Conservation (phyloP, 2,888 invertebrate genomes). For the Drosophila affinis region DNA sequence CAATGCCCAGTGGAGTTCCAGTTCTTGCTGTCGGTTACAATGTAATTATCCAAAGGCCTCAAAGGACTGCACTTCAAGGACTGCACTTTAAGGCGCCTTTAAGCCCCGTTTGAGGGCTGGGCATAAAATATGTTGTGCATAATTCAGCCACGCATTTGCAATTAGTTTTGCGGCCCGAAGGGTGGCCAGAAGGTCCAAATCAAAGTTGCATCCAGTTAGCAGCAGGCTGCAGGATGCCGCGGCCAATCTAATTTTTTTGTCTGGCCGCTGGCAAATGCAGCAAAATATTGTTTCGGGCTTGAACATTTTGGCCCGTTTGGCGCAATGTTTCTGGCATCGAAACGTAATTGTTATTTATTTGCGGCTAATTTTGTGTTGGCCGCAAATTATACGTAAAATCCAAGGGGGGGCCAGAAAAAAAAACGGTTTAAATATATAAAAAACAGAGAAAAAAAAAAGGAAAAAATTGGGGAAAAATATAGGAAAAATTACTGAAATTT, state of each 20-base stretch:
- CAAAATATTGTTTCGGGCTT: slow-evolving; percentile 38
- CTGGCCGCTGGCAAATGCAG: slow-evolving; percentile 59
- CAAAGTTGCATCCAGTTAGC: slow-evolving; percentile 44
- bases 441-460: not conserved
- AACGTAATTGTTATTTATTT: slow-evolving; percentile 77
- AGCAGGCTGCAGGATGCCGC: slow-evolving; percentile 41
- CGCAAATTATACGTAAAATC: slow-evolving; percentile 42
- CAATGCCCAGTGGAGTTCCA: slow-evolving; percentile 52
- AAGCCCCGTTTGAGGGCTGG: slow-evolving; percentile 6
- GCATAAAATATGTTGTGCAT: slow-evolving; percentile 44
- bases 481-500: not conserved
- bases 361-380: slow-evolving; percentile 61
- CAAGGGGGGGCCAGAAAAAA: not conserved
- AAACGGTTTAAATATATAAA: not conserved
- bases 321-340: slow-evolving; percentile 41
- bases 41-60: slow-evolving; percentile 67
- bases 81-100: slow-evolving; percentile 25
- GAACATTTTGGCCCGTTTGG: slow-evolving; percentile 25
- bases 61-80: not conserved
- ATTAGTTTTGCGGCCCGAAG: slow-evolving; percentile 43
- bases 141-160: slow-evolving; percentile 57
- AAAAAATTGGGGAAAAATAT: not conserved
- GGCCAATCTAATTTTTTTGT: slow-evolving; percentile 69
- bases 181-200: slow-evolving; percentile 45
- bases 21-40: slow-evolving; percentile 45